Conservation (phyloP, 1,140 invertebrate genomes). For the Papilio machaon region DNA sequence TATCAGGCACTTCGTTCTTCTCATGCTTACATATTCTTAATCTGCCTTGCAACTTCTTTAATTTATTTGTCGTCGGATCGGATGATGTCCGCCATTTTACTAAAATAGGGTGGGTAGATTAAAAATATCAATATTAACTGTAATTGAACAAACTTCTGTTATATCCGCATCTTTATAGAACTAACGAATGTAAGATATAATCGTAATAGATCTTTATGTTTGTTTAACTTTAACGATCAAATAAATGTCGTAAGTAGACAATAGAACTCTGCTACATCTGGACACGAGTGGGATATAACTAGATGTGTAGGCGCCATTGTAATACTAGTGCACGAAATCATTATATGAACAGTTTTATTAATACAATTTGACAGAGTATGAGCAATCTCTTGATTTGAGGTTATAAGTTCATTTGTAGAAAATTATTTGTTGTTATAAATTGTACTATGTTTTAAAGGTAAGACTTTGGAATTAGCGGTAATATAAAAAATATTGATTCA, state of each 20-base stretch:
- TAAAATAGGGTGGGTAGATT: constrained; percentile 48
- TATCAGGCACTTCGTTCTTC: constrained; percentile 80
- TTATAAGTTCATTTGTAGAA: not conserved
- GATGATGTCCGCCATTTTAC: constrained; percentile 78
- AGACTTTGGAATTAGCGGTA: not conserved
- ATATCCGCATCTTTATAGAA: not conserved
- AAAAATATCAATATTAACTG: not conserved
- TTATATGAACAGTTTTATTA: constrained; percentile 6
- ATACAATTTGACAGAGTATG: not conserved
- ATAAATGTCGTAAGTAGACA: constrained; percentile 11
- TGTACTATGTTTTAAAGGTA: not conserved
- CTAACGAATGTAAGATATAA: not conserved
- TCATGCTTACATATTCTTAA: constrained; percentile 73
- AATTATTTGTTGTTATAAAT: not conserved
- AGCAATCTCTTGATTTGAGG: constrained; percentile 3
- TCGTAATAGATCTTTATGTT: not conserved
- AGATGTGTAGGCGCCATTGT: constrained; percentile 24
- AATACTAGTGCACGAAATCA: not conserved
- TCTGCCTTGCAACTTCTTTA: constrained; percentile 69
- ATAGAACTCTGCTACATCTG: constrained; percentile 34
- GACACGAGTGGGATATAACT: constrained; percentile 9
- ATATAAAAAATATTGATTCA: too few species aligned
- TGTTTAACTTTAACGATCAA: constrained; percentile 24
- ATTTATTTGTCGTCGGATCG: constrained; percentile 74
- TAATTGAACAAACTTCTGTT: not conserved